Percentiles rank a stretch among this genome's conserved stretches.
These are phyloP conservation scores for Limanda limanda DNA, from an alignment of 2,113 vertebrate genomes.

Conservation along the genomic window DNA sequence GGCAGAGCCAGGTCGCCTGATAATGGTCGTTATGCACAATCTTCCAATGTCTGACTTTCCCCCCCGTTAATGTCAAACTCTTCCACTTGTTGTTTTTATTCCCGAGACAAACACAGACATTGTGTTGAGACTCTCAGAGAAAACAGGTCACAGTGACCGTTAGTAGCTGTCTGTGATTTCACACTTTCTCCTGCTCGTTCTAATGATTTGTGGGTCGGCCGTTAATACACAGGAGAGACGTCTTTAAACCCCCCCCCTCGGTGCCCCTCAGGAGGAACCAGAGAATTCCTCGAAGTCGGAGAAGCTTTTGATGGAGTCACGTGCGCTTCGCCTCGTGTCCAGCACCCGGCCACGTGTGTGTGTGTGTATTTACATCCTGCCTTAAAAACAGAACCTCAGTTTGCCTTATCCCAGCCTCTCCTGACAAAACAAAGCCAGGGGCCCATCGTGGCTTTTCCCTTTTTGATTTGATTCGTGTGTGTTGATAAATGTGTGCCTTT, in stretches of 20 bases:
- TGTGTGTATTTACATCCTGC: constrained; percentile 39
- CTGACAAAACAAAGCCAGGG: constrained; percentile 14
- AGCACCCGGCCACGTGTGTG: constrained; percentile 28
- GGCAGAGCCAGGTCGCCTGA: too few relatives aligned
- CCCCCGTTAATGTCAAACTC: too few relatives aligned
- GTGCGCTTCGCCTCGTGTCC: constrained; percentile 13
- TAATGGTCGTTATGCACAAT: too few relatives aligned
- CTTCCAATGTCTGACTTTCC: too few relatives aligned
- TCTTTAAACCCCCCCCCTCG: constrained; percentile 4
- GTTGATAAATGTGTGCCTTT: constrained; percentile 46
- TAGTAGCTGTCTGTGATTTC: constrained; percentile 8
- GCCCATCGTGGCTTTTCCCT: background rate
- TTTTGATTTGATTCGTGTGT: background rate
- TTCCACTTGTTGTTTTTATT: too few relatives aligned
- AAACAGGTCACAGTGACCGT: background rate
- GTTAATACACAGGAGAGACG: background rate
- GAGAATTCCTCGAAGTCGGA: constrained; percentile 48
- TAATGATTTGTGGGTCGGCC: constrained; percentile 16
- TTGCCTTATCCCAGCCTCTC: constrained; percentile 31
- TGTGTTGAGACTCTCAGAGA: too few relatives aligned
- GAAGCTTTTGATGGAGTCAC: constrained; percentile 42
- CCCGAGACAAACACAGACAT: background rate
- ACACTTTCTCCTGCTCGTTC: background rate
- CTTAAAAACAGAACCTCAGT: constrained; percentile 4
- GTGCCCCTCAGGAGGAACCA: background rate